Evolutionary conservation across 2,888 invertebrate species (phyloP), one percentile per base, ranked within the genome.

Genomic region (Thymelicus sylvestris): DNA sequence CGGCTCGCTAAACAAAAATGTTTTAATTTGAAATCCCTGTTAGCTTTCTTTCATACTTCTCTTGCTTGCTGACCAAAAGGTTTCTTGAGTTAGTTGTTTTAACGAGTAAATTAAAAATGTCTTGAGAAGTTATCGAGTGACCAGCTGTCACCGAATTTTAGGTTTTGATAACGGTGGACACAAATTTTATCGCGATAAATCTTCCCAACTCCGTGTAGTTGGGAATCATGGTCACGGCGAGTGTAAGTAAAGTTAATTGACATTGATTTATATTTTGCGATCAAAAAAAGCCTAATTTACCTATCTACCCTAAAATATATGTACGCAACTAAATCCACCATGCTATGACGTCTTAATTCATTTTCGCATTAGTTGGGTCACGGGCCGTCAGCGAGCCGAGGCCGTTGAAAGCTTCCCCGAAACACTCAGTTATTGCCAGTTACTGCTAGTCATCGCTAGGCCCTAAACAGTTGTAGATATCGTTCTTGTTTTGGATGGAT

Each of bases 1-100:
- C 57, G 57, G 64, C 31, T 65, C 69, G 64, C 69, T 64, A 50
- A 64, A 65, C 64, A 64, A 69, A 69, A 59, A 69, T 69, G 59
- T 69, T 69, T 65, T 48, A 59, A 69, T 65, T 60, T 59, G 15
- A 48, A 59, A 60, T 31, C 66, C 59, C 39, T 38, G 31, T 6
- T 52, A 55, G 55, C 41, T 55, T 63, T 64, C 39, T 13, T 64
- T 50, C 50, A 39, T 57, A 38, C 57, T 57, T 38, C 4, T 57
- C 10, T 55, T 55, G 55, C 24, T 24, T 12, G 55, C 19, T 55
- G 55, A 55, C 24, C 55, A 24, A 24, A 52, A 55, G 52, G 52
- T 52, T 52, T 52, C 52, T 52, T 19, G 8, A 19, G 52, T 10
- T 44, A n/a, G 15, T 52, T 19, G 1, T 50, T 44, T 44, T 19